Evolutionary conservation across 2,113 vertebrate species (phyloP).

Genomic region (Chaenocephalus aceratus): DNA sequence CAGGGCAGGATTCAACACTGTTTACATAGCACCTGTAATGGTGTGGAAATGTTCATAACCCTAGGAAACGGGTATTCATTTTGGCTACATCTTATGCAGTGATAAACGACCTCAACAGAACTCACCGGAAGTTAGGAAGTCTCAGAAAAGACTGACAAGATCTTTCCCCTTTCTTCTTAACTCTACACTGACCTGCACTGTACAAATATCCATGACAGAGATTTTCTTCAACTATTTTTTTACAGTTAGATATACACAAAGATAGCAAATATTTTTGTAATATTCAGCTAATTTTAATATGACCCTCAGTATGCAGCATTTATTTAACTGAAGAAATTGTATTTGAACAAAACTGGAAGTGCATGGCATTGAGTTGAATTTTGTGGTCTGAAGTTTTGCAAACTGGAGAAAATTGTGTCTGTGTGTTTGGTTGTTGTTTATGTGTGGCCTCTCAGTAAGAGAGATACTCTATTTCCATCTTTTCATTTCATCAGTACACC

Average conservation of each 20-base stretch:
- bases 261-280: constrained; percentile 61
- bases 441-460: constrained; percentile 39
- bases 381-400: constrained; percentile 35
- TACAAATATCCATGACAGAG: constrained; percentile 57
- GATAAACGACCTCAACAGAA: constrained; percentile 58
- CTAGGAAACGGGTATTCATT: constrained; percentile 76
- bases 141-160: constrained; percentile 37
- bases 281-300: constrained; percentile 71
- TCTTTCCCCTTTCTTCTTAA: constrained; percentile 39
- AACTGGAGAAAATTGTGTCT: constrained; percentile 37
- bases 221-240: constrained; percentile 46
- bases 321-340: constrained; percentile 64
- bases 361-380: constrained; percentile 48
- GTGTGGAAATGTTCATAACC: constrained; percentile 82
- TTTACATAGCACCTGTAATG: constrained; percentile 86
- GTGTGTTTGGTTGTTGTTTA: constrained; percentile 51
- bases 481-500: constrained; percentile 59
- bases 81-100: constrained; percentile 84
- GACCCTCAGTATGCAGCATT: constrained; percentile 53
- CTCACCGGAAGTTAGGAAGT: constrained; percentile 54
- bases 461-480: constrained; percentile 41
- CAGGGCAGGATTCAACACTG: constrained; percentile 84
- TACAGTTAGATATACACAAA: constrained; percentile 77
- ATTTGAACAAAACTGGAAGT: constrained; percentile 61
- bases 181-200: constrained; percentile 48